phyloP scores from a whole-genome alignment of 2,113 vertebrate genomes.

The Illadopsis cleaveri region DNA sequence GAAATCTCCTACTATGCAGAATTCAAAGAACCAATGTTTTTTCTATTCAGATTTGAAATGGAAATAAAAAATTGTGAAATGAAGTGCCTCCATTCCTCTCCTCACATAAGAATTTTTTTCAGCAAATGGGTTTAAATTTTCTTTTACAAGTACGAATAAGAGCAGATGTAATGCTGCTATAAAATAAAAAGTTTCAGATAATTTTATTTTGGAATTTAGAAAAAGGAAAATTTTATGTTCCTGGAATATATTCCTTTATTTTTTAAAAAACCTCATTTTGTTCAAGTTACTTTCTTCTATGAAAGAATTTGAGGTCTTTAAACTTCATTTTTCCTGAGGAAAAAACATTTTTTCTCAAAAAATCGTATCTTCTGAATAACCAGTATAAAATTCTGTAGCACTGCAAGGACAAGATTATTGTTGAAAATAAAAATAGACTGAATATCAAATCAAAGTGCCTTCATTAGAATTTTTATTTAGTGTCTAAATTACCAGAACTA shows the following conservation, averaged over 20 bases:
- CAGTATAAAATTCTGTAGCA: background rate
- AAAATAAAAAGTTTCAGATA: background rate
- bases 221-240: background rate
- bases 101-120: rapidly evolving
- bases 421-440: background rate
- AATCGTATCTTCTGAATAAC: background rate
- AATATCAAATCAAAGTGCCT: background rate
- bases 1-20: background rate
- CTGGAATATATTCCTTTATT: background rate
- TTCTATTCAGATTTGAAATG: background rate
- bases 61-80: background rate
- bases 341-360: background rate
- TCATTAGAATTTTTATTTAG: background rate
- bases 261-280: background rate
- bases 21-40: background rate
- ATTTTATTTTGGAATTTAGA: background rate
- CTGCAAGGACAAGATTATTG: background rate
- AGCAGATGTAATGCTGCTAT: background rate
- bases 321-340: background rate
- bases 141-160: background rate
- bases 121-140: background rate
- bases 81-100: background rate
- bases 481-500: background rate
- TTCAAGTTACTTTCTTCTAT: background rate
- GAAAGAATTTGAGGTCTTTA: background rate